Evolutionary conservation across 2,113 vertebrate genomes (phyloP).

Genomic region (Lota lota): DNA sequence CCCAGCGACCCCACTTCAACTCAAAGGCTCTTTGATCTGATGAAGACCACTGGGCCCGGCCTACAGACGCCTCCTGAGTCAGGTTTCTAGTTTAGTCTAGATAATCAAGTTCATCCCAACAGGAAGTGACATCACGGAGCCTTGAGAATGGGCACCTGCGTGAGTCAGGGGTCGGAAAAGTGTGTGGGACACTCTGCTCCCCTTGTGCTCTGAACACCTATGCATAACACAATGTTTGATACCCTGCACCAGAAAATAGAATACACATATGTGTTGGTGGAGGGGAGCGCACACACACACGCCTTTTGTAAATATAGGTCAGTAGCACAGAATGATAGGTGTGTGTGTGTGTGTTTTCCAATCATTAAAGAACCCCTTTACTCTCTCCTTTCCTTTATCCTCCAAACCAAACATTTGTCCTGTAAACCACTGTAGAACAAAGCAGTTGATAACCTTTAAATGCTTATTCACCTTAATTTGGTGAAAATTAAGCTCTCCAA

Average conservation of each 20-base stretch:
- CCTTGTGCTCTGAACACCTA: not conserved
- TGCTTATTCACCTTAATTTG: no score
- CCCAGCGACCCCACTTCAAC: not conserved
- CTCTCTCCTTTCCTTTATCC: no score
- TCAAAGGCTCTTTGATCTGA: not conserved
- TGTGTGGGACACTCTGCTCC: not conserved
- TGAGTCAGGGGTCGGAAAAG: conserved; percentile 25
- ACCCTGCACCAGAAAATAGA: not conserved
- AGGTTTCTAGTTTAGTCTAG: not conserved
- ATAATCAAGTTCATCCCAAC: conserved; percentile 20
- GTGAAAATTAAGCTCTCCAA: no score
- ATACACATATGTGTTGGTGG: not conserved
- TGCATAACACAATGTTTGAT: not conserved
- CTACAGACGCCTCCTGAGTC: no score
- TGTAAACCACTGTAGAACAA: not conserved
- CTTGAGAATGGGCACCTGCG: conserved; percentile 25
- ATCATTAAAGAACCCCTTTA: no score
- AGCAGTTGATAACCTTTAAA: not conserved
- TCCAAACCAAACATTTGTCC: no score
- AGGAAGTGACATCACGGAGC: conserved; percentile 42
- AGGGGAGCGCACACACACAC: not conserved
- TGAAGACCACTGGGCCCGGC: not conserved
- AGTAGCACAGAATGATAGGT: conserved; percentile 32
- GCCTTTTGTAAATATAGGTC: conserved; percentile 47
- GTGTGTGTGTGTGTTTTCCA: no score